Evolutionary conservation across 2,113 vertebrate species (phyloP), one percentile per base, ranked within the genome.

Genomic region (Malurus alboscapulatus): DNA sequence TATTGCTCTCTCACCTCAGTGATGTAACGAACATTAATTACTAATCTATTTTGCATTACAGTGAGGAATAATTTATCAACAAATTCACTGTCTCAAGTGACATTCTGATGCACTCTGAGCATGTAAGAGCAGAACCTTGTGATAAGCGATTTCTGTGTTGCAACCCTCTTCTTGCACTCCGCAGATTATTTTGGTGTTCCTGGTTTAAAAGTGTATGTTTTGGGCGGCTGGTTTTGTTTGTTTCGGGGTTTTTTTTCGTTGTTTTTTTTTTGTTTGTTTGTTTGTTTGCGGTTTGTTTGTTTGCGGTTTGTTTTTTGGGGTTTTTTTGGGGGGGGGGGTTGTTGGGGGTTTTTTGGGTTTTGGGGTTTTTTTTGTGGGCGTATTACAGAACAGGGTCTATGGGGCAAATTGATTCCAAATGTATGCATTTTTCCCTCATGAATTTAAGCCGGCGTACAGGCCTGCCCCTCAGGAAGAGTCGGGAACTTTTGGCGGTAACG

Each of bases 301-400:
- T 38, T 38, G 38, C 38, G 9, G 38, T 38, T 38, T 9, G 8
- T 38, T 38, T 38, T 38, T 9, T 10, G 38, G 8, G 8, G 8
- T 38, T 10, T 38, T 38, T 12, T 19, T n/a, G 22, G 5, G 22
- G 7, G 17, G 4, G 12, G 0, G 7, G 5, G 2, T 2, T 42
- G 29, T 21, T 8, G 14, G 21, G 9, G 9, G 2, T 34, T 7
- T 13, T 10, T 20, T 45, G 38, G 38, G 9, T 42, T 42, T 13
- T 19, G 24, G 5, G 24, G 3, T 8, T 9, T 29, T 45, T 45
- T 36, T 40, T 10, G 14, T 5, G 24, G 2, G 5, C 3, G 2
- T 12, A 3, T 27, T 47, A 22, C 4, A 14, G 15, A 69, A 27
- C 21, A 29, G 58, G 30, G 12, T 30, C 4, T 48, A 19, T 8